Evolutionary conservation across 2,797 vertebrate species (phyloP), one percentile per base, ranked within the genome.

Genomic region (Chloroceryle amazona): DNA sequence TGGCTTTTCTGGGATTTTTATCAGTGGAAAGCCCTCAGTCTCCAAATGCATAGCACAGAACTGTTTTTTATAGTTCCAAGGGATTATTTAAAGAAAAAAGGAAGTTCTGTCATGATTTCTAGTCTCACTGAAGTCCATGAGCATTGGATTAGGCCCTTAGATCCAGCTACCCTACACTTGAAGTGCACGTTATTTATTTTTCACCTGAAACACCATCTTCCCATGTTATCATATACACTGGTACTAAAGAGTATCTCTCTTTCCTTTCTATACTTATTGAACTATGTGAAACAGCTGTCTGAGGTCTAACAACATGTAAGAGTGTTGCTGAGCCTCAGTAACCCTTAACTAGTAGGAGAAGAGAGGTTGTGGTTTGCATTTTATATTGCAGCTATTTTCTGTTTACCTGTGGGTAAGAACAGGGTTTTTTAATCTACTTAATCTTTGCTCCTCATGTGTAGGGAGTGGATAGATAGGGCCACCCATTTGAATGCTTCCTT

Each of bases 71-170:
- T 51, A 63, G 62, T 76, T 90, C 44, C 12, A 47, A 75, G 55
- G 85, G 88, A 86, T 95, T 91, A 95, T 72, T 96, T 90, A 41
- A 83, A 86, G 81, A n/a, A 88, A 85, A 84, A 79, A 79, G 25
- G 57, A 42, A 88, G 54, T 89, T 52, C 15, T 78, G 76, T 78
- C 46, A 83, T 94, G 95, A 80, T 72, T 91, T 94, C 88, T 84
- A 81, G 58, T 79, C 80, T 95, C 66, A 37, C 55, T 93, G 76
- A 91, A 86, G 85, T 84, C 80, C 29, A 1, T 44, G 73, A 90
- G 70, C 76, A n/a, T 42, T 93, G 91, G 87, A 95, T 95, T 94
- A 95, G 72, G 81, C 72, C 65, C 83, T 91, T 61, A 90, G 92
- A 92, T 96, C 90, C 2, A 8, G 65, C 92, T 96, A 92, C 39